Evolutionary conservation across 1,140 invertebrate species (phyloP).

Genomic region (Drosophila asahinai): DNA sequence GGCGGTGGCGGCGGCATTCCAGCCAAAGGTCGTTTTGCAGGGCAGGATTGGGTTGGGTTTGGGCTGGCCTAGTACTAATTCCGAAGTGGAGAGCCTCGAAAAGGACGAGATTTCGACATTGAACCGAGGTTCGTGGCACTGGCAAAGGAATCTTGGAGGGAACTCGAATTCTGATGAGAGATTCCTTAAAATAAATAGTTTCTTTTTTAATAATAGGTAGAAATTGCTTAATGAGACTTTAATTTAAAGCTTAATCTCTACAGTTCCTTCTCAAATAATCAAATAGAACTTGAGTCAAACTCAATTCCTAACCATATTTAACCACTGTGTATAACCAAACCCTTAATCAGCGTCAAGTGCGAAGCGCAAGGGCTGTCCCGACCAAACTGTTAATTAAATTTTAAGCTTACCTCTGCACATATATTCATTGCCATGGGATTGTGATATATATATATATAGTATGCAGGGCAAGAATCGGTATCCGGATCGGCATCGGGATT

Average conservation of each 20-base stretch:
- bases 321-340: neutral
- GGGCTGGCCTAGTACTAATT: conserved; percentile 22
- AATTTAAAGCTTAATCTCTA: too few relatives aligned
- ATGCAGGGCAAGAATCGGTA: neutral
- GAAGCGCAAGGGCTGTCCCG: neutral
- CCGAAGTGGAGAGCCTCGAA: conserved; percentile 25
- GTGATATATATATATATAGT: neutral
- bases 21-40: conserved; percentile 41
- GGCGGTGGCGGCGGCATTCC: neutral
- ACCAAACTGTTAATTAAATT: conserved; percentile 69
- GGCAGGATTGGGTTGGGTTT: neutral
- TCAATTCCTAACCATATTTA: neutral
- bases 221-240: too few relatives aligned
- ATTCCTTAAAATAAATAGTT: too few relatives aligned
- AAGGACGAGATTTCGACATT: conserved; percentile 49
- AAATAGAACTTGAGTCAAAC: too few relatives aligned
- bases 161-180: neutral
- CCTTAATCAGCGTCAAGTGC: conserved; percentile 9
- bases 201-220: neutral
- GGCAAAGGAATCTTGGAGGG: too few relatives aligned
- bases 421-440: conserved; percentile 25
- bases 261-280: neutral
- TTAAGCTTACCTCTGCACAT: conserved; percentile 50
- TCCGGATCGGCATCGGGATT: neutral
- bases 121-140: conserved; percentile 39